phyloP scores from a whole-genome alignment of 1,140 invertebrate species.

The Aethina tumida region DNA sequence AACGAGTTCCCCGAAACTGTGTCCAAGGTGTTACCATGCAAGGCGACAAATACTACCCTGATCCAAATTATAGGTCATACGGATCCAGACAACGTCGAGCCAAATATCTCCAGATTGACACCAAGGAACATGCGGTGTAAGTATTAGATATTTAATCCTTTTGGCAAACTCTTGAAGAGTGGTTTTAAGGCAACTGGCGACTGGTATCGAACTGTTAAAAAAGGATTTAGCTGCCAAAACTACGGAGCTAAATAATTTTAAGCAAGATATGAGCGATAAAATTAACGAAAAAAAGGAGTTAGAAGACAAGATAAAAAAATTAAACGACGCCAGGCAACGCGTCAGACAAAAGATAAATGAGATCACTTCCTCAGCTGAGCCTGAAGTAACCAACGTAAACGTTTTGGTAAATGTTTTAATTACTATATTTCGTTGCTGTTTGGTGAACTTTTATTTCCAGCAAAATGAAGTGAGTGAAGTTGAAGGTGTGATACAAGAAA shows the following conservation, averaged over 20 bases:
- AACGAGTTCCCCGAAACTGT: slow-evolving; percentile 53
- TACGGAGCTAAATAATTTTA: too few species aligned
- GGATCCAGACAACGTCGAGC: slow-evolving; percentile 38
- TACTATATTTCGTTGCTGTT: too few species aligned
- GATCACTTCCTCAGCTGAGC: slow-evolving; percentile 23
- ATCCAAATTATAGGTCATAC: slow-evolving; percentile 61
- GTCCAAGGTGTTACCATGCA: slow-evolving; percentile 49
- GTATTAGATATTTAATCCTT: slow-evolving; percentile 20
- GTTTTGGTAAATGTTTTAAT: slow-evolving; percentile 42
- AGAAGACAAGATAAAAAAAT: slow-evolving; percentile 22
- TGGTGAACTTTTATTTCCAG: too few species aligned
- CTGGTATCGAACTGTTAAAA: too few species aligned
- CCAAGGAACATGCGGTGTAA: slow-evolving; percentile 45
- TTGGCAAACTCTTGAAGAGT: too few species aligned
- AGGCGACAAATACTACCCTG: slow-evolving; percentile 50
- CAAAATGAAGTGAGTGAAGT: slow-evolving; percentile 32
- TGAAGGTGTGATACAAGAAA: slow-evolving; percentile 23
- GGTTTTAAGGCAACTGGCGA: too few species aligned
- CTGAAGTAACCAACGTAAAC: slow-evolving; percentile 36
- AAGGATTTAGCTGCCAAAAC: too few species aligned
- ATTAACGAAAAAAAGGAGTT: slow-evolving; percentile 12
- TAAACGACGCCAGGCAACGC: slow-evolving; percentile 12
- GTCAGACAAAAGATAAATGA: slow-evolving; percentile 19
- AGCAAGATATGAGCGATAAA: slow-evolving; percentile 11
- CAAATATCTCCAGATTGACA: slow-evolving; percentile 52